These are phyloP conservation scores for Chironomus striatipennis DNA, from an alignment of 1,140 invertebrate genomes.

Conservation along the genomic window DNA sequence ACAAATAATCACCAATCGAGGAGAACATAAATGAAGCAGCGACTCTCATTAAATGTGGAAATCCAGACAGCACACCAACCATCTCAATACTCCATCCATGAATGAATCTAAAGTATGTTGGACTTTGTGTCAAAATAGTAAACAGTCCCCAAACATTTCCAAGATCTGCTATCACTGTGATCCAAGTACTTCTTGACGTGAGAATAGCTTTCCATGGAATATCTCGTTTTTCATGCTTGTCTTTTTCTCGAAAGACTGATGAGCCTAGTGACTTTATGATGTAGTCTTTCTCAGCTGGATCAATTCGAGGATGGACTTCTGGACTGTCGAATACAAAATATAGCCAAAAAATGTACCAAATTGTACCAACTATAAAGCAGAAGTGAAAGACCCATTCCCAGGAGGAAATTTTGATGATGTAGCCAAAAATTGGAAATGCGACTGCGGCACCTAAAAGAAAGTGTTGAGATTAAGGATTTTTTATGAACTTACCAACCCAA, in stretches of 20 bases:
- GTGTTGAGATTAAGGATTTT: too few species aligned
- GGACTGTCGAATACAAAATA: slow-evolving; percentile 53
- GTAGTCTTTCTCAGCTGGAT: slow-evolving; percentile 48
- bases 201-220: slow-evolving; percentile 11
- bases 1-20: slow-evolving; percentile 45
- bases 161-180: slow-evolving; percentile 46
- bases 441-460: slow-evolving; percentile 43
- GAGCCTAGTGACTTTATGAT: slow-evolving; percentile 43
- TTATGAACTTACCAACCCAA: too few species aligned
- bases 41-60: slow-evolving; percentile 48
- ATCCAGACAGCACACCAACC: slow-evolving; percentile 49
- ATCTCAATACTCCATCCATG: slow-evolving; percentile 64
- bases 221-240: background rate
- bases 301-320: slow-evolving; percentile 59
- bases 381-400: slow-evolving; percentile 65
- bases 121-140: slow-evolving; percentile 60
- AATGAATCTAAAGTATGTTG: slow-evolving; percentile 70
- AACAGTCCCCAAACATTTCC: slow-evolving; percentile 44
- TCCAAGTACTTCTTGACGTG: background rate
- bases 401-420: slow-evolving; percentile 47
- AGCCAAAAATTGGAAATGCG: slow-evolving; percentile 52
- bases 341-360: slow-evolving; percentile 55
- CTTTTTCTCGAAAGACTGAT: background rate
- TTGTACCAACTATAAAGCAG: slow-evolving; percentile 46
- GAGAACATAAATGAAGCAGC: slow-evolving; percentile 46